Conservation (phyloP, 2,113 vertebrate species). For the Mystacornis crossleyi region DNA sequence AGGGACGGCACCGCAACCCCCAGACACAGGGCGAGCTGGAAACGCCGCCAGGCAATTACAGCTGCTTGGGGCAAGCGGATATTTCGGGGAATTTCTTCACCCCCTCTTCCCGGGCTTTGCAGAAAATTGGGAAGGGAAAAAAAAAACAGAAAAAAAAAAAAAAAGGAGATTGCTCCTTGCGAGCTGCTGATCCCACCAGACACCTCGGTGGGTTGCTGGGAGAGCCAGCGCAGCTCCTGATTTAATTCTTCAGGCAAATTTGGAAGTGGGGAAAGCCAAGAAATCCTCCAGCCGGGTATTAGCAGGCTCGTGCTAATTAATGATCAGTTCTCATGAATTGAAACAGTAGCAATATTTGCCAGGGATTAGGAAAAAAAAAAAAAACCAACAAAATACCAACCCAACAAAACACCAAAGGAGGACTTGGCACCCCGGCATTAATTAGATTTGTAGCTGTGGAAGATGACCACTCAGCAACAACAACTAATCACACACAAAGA, state of each 20-base stretch:
- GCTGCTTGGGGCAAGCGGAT: accelerated
- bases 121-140: not conserved
- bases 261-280: not conserved
- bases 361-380: not conserved
- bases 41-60: not conserved
- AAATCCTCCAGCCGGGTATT: not conserved
- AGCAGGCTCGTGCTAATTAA: not conserved
- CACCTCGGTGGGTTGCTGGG: not conserved
- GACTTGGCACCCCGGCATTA: not conserved
- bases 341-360: not conserved
- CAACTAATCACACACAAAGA: not conserved
- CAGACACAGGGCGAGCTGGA: not conserved
- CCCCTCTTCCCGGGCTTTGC: not conserved
- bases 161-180: not conserved
- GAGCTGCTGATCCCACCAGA: not conserved
- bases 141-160: too few relatives aligned
- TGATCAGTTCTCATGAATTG: not conserved
- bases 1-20: not conserved
- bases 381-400: not conserved
- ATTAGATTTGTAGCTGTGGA: not conserved
- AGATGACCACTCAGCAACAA: constrained; percentile 29
- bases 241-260: not conserved
- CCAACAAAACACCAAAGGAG: too few relatives aligned
- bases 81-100: not conserved
- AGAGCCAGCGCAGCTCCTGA: accelerated